Conservation (phyloP, 2,888 invertebrate species). For the Synanthedon vespiformis region DNA sequence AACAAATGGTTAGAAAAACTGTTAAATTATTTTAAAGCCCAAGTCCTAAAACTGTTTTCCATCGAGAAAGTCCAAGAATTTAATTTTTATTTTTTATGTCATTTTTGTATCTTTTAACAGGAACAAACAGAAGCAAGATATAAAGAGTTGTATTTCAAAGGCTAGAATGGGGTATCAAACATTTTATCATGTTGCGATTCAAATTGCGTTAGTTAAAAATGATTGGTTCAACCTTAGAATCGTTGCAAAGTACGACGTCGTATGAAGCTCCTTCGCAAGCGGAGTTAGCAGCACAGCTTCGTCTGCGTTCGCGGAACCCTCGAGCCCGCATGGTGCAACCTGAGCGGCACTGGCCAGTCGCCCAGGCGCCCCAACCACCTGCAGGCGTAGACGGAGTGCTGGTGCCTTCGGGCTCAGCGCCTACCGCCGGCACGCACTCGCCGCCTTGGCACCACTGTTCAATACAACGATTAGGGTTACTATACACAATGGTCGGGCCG, state of each 20-base stretch:
- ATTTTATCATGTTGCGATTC: too few species aligned
- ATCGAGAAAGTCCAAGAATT: too few species aligned
- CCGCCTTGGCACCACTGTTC: constrained; percentile 77
- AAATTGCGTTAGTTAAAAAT: too few species aligned
- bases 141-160: too few species aligned
- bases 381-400: constrained; percentile 25
- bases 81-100: too few species aligned
- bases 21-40: too few species aligned
- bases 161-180: too few species aligned
- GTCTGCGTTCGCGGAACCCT: constrained; percentile 70
- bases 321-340: constrained; percentile 75
- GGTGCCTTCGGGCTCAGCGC: constrained; percentile 55
- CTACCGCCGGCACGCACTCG: constrained; percentile 62
- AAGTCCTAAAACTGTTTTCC: background rate
- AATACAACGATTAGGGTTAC: too few species aligned
- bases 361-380: constrained; percentile 77
- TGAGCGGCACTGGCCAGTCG: constrained; percentile 70
- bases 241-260: constrained; percentile 76
- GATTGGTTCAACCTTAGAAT: constrained; percentile 59
- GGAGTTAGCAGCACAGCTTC: constrained; percentile 69
- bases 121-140: too few species aligned
- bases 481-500: too few species aligned
- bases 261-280: constrained; percentile 74
- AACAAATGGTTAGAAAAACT: background rate
- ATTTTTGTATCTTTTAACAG: too few species aligned